phyloP scores from a whole-genome alignment of 1,140 invertebrate genomes.

The Ridgeia piscesae region DNA sequence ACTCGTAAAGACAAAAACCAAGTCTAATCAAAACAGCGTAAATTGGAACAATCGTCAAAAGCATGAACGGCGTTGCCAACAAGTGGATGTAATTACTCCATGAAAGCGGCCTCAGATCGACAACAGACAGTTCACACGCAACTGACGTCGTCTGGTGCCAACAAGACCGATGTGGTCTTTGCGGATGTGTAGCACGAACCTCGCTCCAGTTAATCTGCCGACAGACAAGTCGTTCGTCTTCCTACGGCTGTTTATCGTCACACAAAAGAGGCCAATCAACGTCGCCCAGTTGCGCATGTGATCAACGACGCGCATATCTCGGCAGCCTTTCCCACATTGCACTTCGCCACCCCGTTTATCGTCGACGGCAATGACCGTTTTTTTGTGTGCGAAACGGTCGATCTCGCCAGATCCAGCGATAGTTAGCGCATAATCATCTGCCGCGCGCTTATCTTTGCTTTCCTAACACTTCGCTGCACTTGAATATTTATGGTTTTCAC shows the following conservation, averaged over 20 bases:
- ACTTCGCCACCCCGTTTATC: neutral
- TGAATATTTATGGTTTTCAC: neutral
- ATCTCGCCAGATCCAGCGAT: neutral
- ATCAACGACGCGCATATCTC: neutral
- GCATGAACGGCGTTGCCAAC: too few species aligned
- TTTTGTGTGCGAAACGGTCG: neutral
- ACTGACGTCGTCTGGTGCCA: neutral
- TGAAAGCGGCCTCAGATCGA: too few species aligned
- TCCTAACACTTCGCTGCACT: neutral
- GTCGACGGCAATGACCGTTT: neutral
- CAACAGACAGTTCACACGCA: neutral
- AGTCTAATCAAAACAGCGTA: too few species aligned
- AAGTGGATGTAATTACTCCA: too few species aligned
- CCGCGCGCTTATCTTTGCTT: neutral
- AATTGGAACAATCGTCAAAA: too few species aligned
- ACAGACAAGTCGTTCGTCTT: neutral
- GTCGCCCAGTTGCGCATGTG: neutral
- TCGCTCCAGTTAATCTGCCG: neutral
- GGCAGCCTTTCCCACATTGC: neutral
- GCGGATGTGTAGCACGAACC: neutral
- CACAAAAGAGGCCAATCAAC: neutral
- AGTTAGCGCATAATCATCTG: neutral
- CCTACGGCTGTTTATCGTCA: neutral
- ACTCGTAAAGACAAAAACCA: too few species aligned
- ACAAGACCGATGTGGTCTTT: neutral